A percentile compares a stretch with the other conserved stretches of the same genome.
Conservation (phyloP, 2,797 vertebrate genomes). For the Danionella dracula region DNA sequence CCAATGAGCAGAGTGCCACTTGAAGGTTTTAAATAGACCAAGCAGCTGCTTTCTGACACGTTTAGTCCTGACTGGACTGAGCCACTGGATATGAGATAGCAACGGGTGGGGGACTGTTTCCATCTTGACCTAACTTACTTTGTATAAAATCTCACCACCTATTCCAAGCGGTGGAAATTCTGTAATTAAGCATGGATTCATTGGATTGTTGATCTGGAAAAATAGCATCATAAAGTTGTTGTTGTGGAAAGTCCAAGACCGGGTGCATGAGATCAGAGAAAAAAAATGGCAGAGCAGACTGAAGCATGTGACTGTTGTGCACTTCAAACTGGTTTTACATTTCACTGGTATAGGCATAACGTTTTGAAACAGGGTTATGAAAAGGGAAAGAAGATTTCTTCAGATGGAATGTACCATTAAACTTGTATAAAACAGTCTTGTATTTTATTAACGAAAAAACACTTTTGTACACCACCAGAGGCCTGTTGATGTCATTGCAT, state of each 20-base stretch:
- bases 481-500: no score
- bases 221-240: slow-evolving; percentile 7
- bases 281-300: neutral
- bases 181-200: slow-evolving; percentile 31
- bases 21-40: slow-evolving; percentile 39
- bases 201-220: slow-evolving; percentile 10
- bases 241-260: slow-evolving; percentile 19
- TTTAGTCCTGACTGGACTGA: slow-evolving; percentile 16
- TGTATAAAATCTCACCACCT: slow-evolving; percentile 4
- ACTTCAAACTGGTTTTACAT: neutral
- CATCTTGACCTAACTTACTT: slow-evolving; percentile 2
- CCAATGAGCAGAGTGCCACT: slow-evolving; percentile 28
- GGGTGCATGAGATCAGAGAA: slow-evolving; percentile 18
- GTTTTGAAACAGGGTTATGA: neutral
- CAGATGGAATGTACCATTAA: no score
- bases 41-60: slow-evolving; percentile 35
- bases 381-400: neutral
- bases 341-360: neutral
- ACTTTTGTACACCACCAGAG: no score
- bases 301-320: neutral
- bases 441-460: no score
- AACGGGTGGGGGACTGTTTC: slow-evolving; percentile 18
- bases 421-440: no score
- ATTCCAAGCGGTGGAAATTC: slow-evolving; percentile 20
- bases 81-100: slow-evolving; percentile 22